These are phyloP conservation scores for Lagopus leucura DNA, from an alignment of 2,113 vertebrate genomes.

Conservation along the genomic window DNA sequence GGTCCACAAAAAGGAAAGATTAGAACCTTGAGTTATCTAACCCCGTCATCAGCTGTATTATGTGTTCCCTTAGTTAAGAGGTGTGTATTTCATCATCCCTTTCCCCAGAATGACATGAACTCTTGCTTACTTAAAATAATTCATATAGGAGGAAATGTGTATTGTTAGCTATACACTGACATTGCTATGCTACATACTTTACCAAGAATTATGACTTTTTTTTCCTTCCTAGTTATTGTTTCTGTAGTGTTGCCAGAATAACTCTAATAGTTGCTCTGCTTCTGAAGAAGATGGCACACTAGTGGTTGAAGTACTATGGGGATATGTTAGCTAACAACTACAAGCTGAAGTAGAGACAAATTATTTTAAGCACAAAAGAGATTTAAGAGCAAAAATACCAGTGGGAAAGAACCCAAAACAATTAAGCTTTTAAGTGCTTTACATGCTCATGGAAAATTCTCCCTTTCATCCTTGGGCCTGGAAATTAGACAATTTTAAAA, in stretches of 20 bases:
- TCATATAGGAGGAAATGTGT: neutral
- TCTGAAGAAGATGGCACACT: neutral
- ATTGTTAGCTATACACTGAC: neutral
- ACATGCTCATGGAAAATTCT: neutral
- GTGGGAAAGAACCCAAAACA: neutral
- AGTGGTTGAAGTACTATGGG: neutral
- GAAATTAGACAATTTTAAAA: neutral
- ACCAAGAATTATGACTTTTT: neutral
- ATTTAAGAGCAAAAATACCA: neutral
- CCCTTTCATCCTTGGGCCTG: neutral
- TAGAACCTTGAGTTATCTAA: neutral
- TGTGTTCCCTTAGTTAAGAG: slow-evolving; percentile 1
- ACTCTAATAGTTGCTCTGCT: neutral
- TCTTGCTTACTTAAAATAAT: neutral
- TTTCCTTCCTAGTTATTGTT: neutral
- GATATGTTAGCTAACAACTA: neutral
- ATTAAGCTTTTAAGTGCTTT: neutral
- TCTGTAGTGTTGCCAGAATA: neutral
- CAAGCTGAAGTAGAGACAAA: neutral
- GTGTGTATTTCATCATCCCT: neutral
- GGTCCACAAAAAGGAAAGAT: neutral
- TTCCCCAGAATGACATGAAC: neutral
- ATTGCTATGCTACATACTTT: neutral
- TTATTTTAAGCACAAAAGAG: neutral
- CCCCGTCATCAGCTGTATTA: neutral